Base-by-base conservation (phyloP, 2,113 vertebrate genomes). In the Cygnus buccinator region DNA sequence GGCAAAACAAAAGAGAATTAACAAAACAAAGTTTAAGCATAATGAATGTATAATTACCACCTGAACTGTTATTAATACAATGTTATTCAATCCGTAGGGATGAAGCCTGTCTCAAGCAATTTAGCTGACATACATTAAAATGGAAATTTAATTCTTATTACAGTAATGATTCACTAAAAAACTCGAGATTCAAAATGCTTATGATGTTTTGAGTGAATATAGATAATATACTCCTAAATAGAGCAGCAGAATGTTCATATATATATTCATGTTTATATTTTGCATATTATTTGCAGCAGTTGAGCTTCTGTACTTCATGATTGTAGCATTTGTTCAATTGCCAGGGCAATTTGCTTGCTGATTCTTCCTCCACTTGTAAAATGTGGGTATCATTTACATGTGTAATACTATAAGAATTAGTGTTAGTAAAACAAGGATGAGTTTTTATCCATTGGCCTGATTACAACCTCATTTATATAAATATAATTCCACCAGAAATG, bases 101-200 rank as follows among this genome's bases (percentile, higher is more conserved):
- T 62, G 57, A 73, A 41, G 46, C 61, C 20, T 87, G 52, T 66
- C 50, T 92, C 68, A 89, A 43, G 43, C 26, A 57, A 63, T 95
- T 95, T 84, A 25, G 81, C n/a, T 87, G 54, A 79, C 41, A 33
- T 89, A 87, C 52, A 71, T 82, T 75, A 91, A 87, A 63, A 41
- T 39, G 48, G 54, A 81, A 76, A 87, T 89, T 43, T 65, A 87
- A 79, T 89, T 84, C 29, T 68, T 70, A 26, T 57, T 84, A 39
- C 39, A 76, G 43, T 39, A 91, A 76, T 7, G 3, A 63, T 77
- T 93, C 93, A 84, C n/a, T 84, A 70, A 79, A 92, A 28, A 26
- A 46, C 85, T 84, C 52, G 39, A 84, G 57, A 87, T 95, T 59
- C 79, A 96, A 94, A 95, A 76, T 61, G 8, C 50, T 72, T 92